A percentile compares a stretch with the other conserved stretches of the same genome.
Evolutionary conservation across 2,113 vertebrate species (phyloP).

Genomic region (Hypocryptadius cinnamomeus): DNA sequence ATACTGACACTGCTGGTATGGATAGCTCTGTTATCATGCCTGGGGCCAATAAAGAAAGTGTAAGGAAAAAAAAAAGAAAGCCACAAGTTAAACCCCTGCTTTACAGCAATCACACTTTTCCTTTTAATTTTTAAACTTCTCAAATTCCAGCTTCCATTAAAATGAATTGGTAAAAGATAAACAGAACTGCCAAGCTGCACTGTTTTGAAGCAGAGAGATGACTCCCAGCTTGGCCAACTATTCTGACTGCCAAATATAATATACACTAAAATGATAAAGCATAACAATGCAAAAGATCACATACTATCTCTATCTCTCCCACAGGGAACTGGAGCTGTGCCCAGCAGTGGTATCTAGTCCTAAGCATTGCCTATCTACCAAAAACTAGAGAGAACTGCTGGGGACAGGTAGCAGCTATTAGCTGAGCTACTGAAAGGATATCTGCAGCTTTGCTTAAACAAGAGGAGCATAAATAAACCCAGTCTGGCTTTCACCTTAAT

Average conservation of each 20-base stretch:
- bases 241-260: neutral
- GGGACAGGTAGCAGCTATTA: neutral
- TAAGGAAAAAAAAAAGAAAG: neutral
- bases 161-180: neutral
- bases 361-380: neutral
- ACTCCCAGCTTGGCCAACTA: neutral
- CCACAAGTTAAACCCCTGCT: neutral
- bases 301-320: neutral
- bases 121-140: constrained; percentile 2
- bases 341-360: neutral
- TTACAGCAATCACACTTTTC: neutral
- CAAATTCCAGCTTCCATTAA: neutral
- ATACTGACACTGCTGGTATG: neutral
- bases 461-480: neutral
- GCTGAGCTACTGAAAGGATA: neutral
- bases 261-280: neutral
- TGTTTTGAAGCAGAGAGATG: neutral
- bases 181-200: neutral
- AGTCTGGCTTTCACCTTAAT: neutral
- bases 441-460: neutral
- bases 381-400: neutral
- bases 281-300: neutral
- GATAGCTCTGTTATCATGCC: neutral
- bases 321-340: neutral
- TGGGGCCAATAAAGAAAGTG: neutral